A percentile compares a stretch with the other conserved stretches of the same genome.
Conservation (phyloP, 2,888 invertebrate species). For the Acleris sparsana region DNA sequence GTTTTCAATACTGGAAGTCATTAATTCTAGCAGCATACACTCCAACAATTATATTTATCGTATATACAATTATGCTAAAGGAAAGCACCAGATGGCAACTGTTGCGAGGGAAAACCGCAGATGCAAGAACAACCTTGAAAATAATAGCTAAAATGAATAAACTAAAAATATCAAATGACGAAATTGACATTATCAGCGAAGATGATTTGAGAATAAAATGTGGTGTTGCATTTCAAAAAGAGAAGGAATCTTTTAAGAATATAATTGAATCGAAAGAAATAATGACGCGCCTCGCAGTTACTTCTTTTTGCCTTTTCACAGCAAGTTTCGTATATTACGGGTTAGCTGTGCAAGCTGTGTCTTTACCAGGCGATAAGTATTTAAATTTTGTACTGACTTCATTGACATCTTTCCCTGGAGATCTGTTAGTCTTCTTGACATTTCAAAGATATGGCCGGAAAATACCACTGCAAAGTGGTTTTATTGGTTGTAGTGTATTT, state of each 20-base stretch:
- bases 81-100: slow-evolving; percentile 72
- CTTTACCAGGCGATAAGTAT: slow-evolving; percentile 70
- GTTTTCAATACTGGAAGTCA: slow-evolving; percentile 64
- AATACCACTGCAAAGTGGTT: slow-evolving; percentile 62
- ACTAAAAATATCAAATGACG: slow-evolving; percentile 51
- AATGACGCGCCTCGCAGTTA: slow-evolving; percentile 60
- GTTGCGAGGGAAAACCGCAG: slow-evolving; percentile 58
- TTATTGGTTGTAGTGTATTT: slow-evolving; percentile 56
- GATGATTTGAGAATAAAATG: slow-evolving; percentile 58
- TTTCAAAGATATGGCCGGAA: slow-evolving; percentile 65
- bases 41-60: slow-evolving; percentile 58
- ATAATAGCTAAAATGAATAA: slow-evolving; percentile 58
- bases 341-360: slow-evolving; percentile 60
- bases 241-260: slow-evolving; percentile 60
- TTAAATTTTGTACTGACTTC: slow-evolving; percentile 65
- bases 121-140: slow-evolving; percentile 60
- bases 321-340: slow-evolving; percentile 71
- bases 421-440: slow-evolving; percentile 59
- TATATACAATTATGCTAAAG: slow-evolving; percentile 55
- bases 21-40: slow-evolving; percentile 59
- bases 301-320: slow-evolving; percentile 65
- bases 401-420: slow-evolving; percentile 67
- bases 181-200: slow-evolving; percentile 57
- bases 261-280: slow-evolving; percentile 65
- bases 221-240: slow-evolving; percentile 58